These are phyloP conservation scores for Elysia crispata DNA, from an alignment of 2,888 invertebrate genomes.

Conservation along the genomic window DNA sequence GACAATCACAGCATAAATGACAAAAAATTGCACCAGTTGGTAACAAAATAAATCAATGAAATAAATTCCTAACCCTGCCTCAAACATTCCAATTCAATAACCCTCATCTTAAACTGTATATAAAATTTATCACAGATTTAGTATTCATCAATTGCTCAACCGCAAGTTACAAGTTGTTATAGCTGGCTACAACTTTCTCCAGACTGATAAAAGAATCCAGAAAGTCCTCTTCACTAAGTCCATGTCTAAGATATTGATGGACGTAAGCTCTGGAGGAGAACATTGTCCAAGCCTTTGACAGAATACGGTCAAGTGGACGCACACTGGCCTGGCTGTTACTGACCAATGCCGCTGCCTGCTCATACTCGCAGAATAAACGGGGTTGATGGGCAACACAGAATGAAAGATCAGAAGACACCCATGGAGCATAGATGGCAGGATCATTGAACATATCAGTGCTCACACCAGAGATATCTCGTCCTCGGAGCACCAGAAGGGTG, in stretches of 20 bases:
- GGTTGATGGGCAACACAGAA: slow-evolving; percentile 66
- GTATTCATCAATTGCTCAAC: background rate
- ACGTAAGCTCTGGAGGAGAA: slow-evolving; percentile 77
- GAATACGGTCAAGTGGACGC: slow-evolving; percentile 67
- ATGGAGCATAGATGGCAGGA: slow-evolving; percentile 67
- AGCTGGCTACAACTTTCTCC: slow-evolving; percentile 76
- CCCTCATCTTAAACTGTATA: background rate
- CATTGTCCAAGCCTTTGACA: slow-evolving; percentile 77
- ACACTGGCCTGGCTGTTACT: slow-evolving; percentile 75
- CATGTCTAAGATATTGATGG: slow-evolving; percentile 77
- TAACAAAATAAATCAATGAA: no score
- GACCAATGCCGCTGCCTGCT: slow-evolving; percentile 74
- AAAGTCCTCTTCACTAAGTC: slow-evolving; percentile 76
- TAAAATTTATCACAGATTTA: no score
- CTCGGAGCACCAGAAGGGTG: slow-evolving; percentile 70
- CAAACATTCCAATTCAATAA: background rate
- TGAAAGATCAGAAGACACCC: slow-evolving; percentile 64
- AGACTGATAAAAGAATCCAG: slow-evolving; percentile 75
- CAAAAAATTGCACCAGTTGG: no score
- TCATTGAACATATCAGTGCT: slow-evolving; percentile 67
- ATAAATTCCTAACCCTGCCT: no score
- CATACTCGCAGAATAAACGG: slow-evolving; percentile 71
- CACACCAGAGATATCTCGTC: slow-evolving; percentile 62
- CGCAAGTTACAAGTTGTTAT: slow-evolving; percentile 60
- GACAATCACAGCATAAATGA: no score